Base-by-base conservation (phyloP, 2,113 vertebrate genomes). In the Podiceps cristatus region DNA sequence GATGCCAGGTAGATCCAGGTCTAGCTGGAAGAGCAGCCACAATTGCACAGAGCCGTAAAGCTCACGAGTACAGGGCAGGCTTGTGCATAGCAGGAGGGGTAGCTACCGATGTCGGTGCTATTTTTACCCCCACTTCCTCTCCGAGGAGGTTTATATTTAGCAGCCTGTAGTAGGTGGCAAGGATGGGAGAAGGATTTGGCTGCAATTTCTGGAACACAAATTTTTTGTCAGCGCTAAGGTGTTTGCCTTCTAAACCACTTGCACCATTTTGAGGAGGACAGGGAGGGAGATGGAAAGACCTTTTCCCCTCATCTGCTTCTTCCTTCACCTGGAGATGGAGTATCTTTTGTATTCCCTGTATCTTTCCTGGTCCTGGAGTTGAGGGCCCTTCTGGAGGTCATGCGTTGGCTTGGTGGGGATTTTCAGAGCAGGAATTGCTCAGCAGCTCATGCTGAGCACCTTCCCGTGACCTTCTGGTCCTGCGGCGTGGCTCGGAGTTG, bases 101-200 rank as follows among this genome's bases (percentile, higher is more conserved):
- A 37, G 69, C 63, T 31, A 14, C 62, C 9, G 2, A 18, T 62
- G 42, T 4, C 42, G 1, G 42, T 16, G 66, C 9, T 97, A 45
- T 92, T 96, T 96, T 93, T 96, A 86, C 55, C 86, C 77, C 64
- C 52, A 2, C 71, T 60, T 86, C 78, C 78, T 80, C 75, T 80
- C 33, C 5, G 3, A 44, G 74, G 15, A 76, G 47, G 17, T 82
- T 95, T 93, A 86, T 95, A 86, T 96, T 96, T 90, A 86, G 93
- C 88, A 89, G 85, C 52, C 73, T 19, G 56, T 37, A 86, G 84
- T 92, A 91, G 75, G 62, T 18, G 78, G 60, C 18, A 29, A 7
- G 19, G 2, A 37, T 9, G 4, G 33, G 24, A 53, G 53, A 29
- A 87, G 79, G 87, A 33, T 79, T 69, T 2, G 31, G 56, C 59